phyloP scores from a whole-genome alignment of 2,888 invertebrate genomes.

The Pollenia amentaria region DNA sequence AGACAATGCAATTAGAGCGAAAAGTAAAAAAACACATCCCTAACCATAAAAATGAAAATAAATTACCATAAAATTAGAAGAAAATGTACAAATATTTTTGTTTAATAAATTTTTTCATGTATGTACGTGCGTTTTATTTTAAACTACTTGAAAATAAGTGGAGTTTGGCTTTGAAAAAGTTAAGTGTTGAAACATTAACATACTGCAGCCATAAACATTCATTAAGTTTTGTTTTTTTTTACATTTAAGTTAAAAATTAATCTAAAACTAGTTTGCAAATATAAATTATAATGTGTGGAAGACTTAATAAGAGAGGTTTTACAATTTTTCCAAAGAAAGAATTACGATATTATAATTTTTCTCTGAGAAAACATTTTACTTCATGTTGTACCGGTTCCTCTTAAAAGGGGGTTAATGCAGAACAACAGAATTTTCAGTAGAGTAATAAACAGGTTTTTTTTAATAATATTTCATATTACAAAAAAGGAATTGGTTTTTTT shows the following conservation, averaged over 20 bases:
- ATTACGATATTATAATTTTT: too few relatives aligned
- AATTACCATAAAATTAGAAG: conserved; percentile 53
- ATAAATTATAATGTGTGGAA: too few relatives aligned
- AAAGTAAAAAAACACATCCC: not conserved
- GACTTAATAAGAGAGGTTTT: too few relatives aligned
- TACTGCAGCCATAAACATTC: not conserved
- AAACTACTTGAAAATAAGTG: not conserved
- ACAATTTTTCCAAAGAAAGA: too few relatives aligned
- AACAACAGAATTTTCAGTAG: too few relatives aligned
- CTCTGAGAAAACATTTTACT: too few relatives aligned
- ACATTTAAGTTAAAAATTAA: not conserved
- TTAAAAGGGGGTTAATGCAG: too few relatives aligned
- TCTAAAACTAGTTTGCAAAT: not conserved
- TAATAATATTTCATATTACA: too few relatives aligned
- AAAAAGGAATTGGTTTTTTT: too few relatives aligned
- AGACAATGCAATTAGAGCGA: not conserved
- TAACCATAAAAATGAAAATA: conserved; percentile 51
- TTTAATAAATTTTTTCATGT: not conserved
- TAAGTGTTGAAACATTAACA: conserved; percentile 23
- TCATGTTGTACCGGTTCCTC: too few relatives aligned
- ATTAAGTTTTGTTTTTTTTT: not conserved
- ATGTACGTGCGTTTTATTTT: not conserved
- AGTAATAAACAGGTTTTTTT: too few relatives aligned
- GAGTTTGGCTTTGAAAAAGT: conserved; percentile 11
- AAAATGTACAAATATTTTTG: not conserved